Conservation (phyloP, 2,113 vertebrate genomes). For the Clarias batrachus region DNA sequence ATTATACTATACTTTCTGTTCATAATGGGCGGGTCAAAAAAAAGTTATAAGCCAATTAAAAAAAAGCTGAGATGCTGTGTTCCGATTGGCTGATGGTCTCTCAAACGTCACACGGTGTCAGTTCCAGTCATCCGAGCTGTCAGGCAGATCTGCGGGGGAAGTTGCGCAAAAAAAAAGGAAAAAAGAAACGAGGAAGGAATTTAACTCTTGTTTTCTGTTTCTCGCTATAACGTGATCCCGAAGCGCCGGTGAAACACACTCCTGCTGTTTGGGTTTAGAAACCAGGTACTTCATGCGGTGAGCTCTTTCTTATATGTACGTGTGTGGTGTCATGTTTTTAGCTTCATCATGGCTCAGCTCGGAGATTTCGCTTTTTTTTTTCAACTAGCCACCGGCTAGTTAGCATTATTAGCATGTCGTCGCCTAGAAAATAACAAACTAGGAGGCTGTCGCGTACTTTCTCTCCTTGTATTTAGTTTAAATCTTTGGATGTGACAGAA, state of each 20-base stretch:
- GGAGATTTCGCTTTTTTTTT: not conserved
- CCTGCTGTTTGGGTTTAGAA: not conserved
- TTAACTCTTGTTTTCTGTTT: not conserved
- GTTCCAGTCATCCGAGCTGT: conserved; percentile 67
- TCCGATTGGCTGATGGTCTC: conserved; percentile 58
- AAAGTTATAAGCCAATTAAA: not conserved
- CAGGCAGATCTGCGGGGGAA: conserved; percentile 70
- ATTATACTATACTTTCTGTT: not conserved
- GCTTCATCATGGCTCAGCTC: not conserved
- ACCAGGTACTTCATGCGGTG: conserved; percentile 21
- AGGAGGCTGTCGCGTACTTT: not conserved
- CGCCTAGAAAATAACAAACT: not conserved
- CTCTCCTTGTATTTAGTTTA: not conserved
- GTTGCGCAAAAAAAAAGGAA: conserved; percentile 54
- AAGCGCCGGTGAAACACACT: not conserved
- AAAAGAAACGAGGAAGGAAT: conserved; percentile 58
- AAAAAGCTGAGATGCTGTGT: not conserved
- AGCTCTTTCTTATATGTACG: not conserved
- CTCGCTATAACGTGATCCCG: not conserved
- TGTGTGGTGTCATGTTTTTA: not conserved
- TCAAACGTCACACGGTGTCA: conserved; percentile 51
- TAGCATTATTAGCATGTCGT: conserved; percentile 31
- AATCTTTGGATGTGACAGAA: not conserved
- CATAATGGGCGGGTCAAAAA: not conserved
- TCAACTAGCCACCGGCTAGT: not conserved